A percentile compares a stretch with the other conserved stretches of the same genome.
phyloP scores from a whole-genome alignment of 1,140 invertebrate species.

The Delia radicum region DNA sequence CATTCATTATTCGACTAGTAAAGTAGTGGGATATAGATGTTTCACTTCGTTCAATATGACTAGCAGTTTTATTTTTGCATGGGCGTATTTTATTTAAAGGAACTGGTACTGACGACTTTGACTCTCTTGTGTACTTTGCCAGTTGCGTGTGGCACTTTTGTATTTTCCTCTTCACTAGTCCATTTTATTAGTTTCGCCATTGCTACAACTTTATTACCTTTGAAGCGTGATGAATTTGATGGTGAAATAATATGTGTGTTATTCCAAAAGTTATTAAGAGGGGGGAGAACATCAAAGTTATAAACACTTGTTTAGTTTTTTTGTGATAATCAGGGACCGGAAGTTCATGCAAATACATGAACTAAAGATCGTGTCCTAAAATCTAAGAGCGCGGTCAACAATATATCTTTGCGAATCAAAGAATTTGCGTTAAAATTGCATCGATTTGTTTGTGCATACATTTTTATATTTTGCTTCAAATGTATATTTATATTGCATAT shows the following conservation, averaged over 20 bases:
- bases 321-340: too few species aligned
- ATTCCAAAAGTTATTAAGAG: too few species aligned
- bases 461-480: too few species aligned
- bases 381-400: too few species aligned
- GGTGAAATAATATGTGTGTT: not conserved
- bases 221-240: not conserved
- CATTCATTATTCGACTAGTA: not conserved
- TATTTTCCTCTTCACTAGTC: not conserved
- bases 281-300: too few species aligned
- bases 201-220: slow-evolving; percentile 19
- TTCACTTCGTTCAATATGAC: not conserved
- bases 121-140: not conserved
- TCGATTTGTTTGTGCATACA: too few species aligned
- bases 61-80: not conserved
- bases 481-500: too few species aligned
- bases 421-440: too few species aligned
- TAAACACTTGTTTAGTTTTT: too few species aligned
- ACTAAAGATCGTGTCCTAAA: too few species aligned
- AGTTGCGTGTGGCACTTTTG: not conserved
- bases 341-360: too few species aligned
- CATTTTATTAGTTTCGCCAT: not conserved
- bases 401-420: too few species aligned
- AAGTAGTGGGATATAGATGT: not conserved
- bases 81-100: not conserved
- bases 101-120: not conserved